Base-by-base conservation (phyloP, 2,113 vertebrate species). In the Cygnus atratus region DNA sequence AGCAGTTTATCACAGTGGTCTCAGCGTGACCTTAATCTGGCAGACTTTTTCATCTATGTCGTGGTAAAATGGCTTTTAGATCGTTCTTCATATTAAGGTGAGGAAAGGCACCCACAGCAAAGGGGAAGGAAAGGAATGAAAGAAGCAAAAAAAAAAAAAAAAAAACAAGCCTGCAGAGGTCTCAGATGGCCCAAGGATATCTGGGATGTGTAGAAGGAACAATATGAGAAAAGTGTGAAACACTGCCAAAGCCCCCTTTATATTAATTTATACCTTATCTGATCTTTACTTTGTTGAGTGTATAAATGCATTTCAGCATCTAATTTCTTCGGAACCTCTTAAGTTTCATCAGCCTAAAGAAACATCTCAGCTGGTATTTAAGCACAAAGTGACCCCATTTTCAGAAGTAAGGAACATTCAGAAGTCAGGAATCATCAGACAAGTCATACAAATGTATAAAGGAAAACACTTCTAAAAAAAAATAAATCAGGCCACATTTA, bases 1-100 rank as follows among this genome's bases (percentile, higher is more conserved):
- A 77, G 65, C n/a, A 74, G 55, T 88, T 96, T 88, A 94, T 88
- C 59, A 83, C 74, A 91, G 35, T 52, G 67, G 68, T 88, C 85
- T 94, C 79, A 84, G 82, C 54, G 43, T 10, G 83, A 81, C 57
- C 75, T 92, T 93, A 77, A 63, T 61, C 65, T 88, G 79, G 61
- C 46, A 86, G 59, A 81, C 41, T 50, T 90, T 80, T 66, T 93
- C 77, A 93, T 48, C 74, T 67, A 6, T 72, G 58, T 84, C 70
- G 87, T 71, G 10, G 16, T 39, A 95, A 88, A 93, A 78, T 16
- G 28, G 46, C 29, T 81, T 87, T 94, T 76, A 72, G 39, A 39
- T 16, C 67, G 55, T 17, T 73, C 25, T 85, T 86, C 46, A 18
- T 39, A 57, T 80, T 84, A 86, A 75, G 25, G 25, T 63, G 33